Percentiles rank a stretch among this genome's conserved stretches.
Evolutionary conservation across 2,888 invertebrate genomes (phyloP).

Genomic region (Leptopilina drosophilae): DNA sequence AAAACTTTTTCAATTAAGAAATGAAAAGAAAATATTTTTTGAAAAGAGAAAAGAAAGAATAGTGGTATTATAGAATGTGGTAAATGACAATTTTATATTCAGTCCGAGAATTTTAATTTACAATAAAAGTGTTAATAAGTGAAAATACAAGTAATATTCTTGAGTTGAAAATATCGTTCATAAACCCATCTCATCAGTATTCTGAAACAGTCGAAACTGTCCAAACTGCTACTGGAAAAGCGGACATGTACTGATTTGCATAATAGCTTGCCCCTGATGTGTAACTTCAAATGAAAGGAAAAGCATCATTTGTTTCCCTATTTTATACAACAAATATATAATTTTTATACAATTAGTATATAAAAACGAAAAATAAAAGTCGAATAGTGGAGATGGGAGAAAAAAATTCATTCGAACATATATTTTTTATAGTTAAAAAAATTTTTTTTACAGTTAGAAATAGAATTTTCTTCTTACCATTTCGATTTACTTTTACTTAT

Average conservation of each 20-base stretch:
- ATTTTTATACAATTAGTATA: background rate
- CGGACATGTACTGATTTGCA: constrained; percentile 26
- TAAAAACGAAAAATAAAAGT: background rate
- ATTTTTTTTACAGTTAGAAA: background rate
- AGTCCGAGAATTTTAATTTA: background rate
- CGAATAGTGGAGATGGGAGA: too few species aligned
- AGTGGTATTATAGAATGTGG: too few species aligned
- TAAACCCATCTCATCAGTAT: constrained; percentile 22
- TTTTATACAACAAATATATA: constrained; percentile 12
- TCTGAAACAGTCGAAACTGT: constrained; percentile 28
- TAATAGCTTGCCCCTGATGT: background rate
- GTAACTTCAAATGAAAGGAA: constrained; percentile 25
- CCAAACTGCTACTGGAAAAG: constrained; percentile 30
- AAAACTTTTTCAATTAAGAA: too few species aligned
- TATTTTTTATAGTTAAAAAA: too few species aligned
- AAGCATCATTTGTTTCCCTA: constrained; percentile 10
- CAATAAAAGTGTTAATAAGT: constrained; percentile 10
- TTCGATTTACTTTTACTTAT: background rate
- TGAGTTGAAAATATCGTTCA: constrained; percentile 13
- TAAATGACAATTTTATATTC: background rate
- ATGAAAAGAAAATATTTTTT: too few species aligned
- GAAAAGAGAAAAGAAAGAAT: too few species aligned
- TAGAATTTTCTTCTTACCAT: background rate
- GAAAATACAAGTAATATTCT: constrained; percentile 25
- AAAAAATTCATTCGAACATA: too few species aligned